Percentiles rank a stretch among this genome's conserved stretches.
These are phyloP conservation scores for Halyomorpha halys DNA, from an alignment of 1,140 invertebrate species.

Conservation along the genomic window DNA sequence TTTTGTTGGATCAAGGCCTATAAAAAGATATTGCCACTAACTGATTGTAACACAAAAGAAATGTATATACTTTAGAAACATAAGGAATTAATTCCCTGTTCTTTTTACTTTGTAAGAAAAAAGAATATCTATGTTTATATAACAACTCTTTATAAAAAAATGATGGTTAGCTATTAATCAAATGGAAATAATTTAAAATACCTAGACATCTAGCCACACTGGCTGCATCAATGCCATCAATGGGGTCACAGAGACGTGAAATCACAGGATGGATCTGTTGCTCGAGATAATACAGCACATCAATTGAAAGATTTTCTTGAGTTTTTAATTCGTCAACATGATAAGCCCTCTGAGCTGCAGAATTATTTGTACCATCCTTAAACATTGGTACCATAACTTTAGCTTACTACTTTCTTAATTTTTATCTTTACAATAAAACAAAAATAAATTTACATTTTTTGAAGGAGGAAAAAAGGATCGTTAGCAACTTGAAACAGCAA, in stretches of 20 bases:
- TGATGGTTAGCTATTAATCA: no score
- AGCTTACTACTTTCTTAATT: no score
- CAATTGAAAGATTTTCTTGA: slow-evolving; percentile 58
- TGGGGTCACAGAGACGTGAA: slow-evolving; percentile 85
- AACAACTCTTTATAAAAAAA: no score
- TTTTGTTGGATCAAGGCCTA: slow-evolving; percentile 41
- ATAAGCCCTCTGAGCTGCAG: slow-evolving; percentile 86
- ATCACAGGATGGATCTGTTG: slow-evolving; percentile 92
- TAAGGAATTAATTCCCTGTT: no score
- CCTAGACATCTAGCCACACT: slow-evolving; percentile 85
- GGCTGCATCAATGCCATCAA: slow-evolving; percentile 84
- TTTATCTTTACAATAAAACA: no score
- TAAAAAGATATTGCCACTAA: not conserved
- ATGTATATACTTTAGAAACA: no score
- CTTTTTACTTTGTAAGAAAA: no score
- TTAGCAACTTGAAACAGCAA: no score
- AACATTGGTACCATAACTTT: slow-evolving; percentile 9
- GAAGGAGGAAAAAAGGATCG: no score
- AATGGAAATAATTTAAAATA: slow-evolving; percentile 26
- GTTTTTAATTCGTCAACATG: slow-evolving; percentile 82
- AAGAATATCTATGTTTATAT: no score
- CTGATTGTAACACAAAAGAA: not conserved
- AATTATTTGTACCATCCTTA: slow-evolving; percentile 61
- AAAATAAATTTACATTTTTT: no score
- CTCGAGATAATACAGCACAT: slow-evolving; percentile 71